Evolutionary conservation across 2,888 invertebrate genomes (phyloP), one percentile per base, ranked within the genome.

Genomic region (Phengaris arion): DNA sequence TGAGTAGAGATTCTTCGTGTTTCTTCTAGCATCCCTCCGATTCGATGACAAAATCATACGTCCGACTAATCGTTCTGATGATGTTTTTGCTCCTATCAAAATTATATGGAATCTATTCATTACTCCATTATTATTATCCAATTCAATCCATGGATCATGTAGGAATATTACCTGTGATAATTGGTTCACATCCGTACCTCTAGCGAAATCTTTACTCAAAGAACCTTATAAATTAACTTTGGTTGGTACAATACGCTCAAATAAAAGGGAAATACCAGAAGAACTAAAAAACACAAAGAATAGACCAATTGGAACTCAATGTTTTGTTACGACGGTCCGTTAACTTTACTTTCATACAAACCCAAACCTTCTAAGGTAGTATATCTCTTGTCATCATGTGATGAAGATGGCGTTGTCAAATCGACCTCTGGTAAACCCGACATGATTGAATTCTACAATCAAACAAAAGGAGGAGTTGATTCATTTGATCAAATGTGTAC

Each of bases 211-310:
- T n/a, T 74, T 84, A 55, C 78, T 83, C 54, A 74, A 80, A 75
- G 79, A 81, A 74, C 84, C 83, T 22, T 84, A 85, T 76, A 83
- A 82, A 79, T 75, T 85, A 74, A 83, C 83, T 8, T 75, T 84
- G 59, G 78, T 83, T 68, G 83, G 83, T 46, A 86, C 85, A 46
- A 22, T 80, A 45, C 68, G 78, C 68, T 76, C 77, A 54, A 79
- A 80, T 59, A 80, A 79, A 77, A 75, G 78, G 54, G 79, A 81
- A 75, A 81, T 81, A 51, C 79, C 80, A 9, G 77, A 78, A 75
- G 77, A 79, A 77, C 12, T 80, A 52, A 77, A 77, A 68, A 79
- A 80, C 68, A 74, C 59, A 10, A 68, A 78, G 45, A 13, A 12
- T 22, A 22, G 77, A 10, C 22, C 76, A 10, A 48, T 77, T 10